Conservation (phyloP, 2,888 invertebrate genomes). For the Zeuzera pyrina region DNA sequence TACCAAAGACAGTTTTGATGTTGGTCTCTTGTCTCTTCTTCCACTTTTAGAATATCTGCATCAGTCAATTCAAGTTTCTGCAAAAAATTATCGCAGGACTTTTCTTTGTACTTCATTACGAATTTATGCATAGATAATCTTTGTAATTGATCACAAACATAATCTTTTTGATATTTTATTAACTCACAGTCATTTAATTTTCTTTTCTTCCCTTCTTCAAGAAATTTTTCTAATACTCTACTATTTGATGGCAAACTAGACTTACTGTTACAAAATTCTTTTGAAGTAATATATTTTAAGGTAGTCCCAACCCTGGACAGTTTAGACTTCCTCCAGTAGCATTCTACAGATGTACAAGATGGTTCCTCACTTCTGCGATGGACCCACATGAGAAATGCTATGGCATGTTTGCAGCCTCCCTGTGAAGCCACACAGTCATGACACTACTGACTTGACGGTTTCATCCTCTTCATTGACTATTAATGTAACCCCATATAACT, state of each 20-base stretch:
- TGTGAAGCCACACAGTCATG: conserved; percentile 22
- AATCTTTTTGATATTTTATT: conserved; percentile 19
- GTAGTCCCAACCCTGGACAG: conserved; percentile 22
- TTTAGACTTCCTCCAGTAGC: conserved; percentile 28
- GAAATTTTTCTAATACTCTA: conserved; percentile 13
- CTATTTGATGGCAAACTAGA: conserved; percentile 13
- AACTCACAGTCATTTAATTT: conserved; percentile 18
- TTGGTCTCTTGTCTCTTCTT: conserved; percentile 12
- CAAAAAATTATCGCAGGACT: conserved; percentile 13
- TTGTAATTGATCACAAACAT: conserved; percentile 8
- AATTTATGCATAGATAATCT: conserved; percentile 15
- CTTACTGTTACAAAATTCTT: conserved; percentile 18
- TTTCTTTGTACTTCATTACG: conserved; percentile 13
- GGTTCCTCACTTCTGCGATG: conserved; percentile 29
- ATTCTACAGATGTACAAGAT: conserved; percentile 20
- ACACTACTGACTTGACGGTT: conserved; percentile 12
- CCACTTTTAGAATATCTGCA: conserved; percentile 6
- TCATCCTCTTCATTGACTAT: conserved; percentile 21
- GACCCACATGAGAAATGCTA: conserved; percentile 27
- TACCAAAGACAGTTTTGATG: conserved; percentile 19
- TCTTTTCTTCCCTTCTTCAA: conserved; percentile 16
- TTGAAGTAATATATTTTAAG: conserved; percentile 22
- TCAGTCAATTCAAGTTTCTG: conserved; percentile 6
- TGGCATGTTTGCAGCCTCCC: conserved; percentile 28
- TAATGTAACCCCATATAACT: conserved; percentile 19